These are phyloP conservation scores for Plagiodera versicolora DNA, from an alignment of 2,888 invertebrate species.

Conservation along the genomic window DNA sequence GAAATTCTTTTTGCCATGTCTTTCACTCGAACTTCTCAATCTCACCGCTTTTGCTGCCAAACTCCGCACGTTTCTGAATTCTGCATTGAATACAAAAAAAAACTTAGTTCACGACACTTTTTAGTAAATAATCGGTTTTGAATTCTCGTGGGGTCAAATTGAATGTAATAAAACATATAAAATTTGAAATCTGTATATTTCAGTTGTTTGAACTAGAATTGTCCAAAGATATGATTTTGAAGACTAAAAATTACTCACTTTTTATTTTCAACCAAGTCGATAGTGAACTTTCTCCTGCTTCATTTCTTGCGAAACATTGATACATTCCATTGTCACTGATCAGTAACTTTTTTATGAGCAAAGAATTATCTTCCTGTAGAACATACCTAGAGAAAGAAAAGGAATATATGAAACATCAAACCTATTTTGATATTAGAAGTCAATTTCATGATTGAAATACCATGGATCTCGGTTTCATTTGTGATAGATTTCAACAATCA, in stretches of 20 bases:
- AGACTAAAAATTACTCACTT: conserved; percentile 69
- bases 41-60: conserved; percentile 49
- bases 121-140: neutral
- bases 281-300: conserved; percentile 86
- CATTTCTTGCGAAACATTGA: conserved; percentile 90
- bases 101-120: neutral
- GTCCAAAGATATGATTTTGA: too few relatives aligned
- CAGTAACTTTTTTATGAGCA: conserved; percentile 76
- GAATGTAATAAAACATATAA: neutral
- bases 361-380: conserved; percentile 80
- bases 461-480: too few relatives aligned
- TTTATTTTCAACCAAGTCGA: conserved; percentile 93
- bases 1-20: conserved; percentile 53
- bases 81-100: conserved; percentile 25
- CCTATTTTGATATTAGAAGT: too few relatives aligned
- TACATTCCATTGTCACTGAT: conserved; percentile 92
- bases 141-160: neutral
- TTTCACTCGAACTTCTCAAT: conserved; percentile 50
- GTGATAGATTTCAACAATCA: too few relatives aligned
- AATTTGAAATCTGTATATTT: neutral
- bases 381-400: conserved; percentile 61
- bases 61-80: conserved; percentile 43
- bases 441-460: too few relatives aligned
- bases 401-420: conserved; percentile 1
- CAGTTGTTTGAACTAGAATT: neutral